These are phyloP conservation scores for Neopipo cinnamomea DNA, from an alignment of 2,113 vertebrate genomes.

Conservation along the genomic window DNA sequence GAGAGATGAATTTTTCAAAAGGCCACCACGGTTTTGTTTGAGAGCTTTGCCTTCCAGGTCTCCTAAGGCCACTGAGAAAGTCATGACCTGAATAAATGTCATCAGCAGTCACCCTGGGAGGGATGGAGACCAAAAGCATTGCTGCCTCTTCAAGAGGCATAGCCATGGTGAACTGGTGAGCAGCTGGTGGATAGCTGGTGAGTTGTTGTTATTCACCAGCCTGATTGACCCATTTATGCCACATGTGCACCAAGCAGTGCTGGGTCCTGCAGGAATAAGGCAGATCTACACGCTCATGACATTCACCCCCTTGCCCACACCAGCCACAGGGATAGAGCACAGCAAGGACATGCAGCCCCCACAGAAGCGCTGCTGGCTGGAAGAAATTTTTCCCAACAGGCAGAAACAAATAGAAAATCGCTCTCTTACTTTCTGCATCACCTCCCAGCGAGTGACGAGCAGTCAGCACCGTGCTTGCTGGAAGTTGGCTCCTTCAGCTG, in stretches of 20 bases:
- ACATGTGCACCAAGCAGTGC: rapidly evolving
- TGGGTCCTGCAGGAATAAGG: neutral
- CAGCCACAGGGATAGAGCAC: rapidly evolving
- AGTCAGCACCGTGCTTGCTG: neutral
- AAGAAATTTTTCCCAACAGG: neutral
- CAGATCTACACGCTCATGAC: neutral
- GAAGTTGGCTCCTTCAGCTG: neutral
- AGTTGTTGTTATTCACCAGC: neutral
- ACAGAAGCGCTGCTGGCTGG: neutral
- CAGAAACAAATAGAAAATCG: neutral
- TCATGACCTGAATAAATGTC: neutral
- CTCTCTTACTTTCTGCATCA: neutral
- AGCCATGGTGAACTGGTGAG: neutral
- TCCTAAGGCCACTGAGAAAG: neutral
- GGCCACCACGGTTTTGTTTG: neutral
- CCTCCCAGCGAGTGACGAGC: neutral
- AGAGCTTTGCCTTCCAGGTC: neutral
- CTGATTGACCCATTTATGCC: neutral
- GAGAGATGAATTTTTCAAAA: neutral
- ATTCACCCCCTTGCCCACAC: neutral
- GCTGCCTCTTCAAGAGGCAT: neutral
- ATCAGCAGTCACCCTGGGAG: neutral
- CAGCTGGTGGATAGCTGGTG: neutral
- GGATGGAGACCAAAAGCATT: neutral
- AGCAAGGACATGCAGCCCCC: neutral